A percentile compares a stretch with the other conserved stretches of the same genome.
Evolutionary conservation across 2,888 invertebrate species (phyloP).

Genomic region (Opisthograptis luteolata): DNA sequence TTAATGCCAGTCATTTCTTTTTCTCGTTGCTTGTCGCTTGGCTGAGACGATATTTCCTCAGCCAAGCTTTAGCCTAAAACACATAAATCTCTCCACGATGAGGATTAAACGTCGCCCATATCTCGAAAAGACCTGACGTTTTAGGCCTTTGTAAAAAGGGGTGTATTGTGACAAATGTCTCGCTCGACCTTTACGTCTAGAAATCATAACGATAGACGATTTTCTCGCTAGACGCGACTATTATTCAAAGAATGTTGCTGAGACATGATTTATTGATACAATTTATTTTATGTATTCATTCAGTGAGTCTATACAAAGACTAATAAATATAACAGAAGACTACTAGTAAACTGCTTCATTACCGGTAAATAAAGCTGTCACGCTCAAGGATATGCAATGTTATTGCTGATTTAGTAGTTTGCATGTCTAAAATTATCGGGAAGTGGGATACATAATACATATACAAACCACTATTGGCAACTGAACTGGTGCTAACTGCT

Average conservation of each 20-base stretch:
- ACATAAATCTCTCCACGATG: slow-evolving; percentile 36
- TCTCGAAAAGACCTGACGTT: slow-evolving; percentile 29
- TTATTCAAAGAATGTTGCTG: neutral
- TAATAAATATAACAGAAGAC: neutral
- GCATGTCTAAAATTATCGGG: no score
- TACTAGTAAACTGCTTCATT: neutral
- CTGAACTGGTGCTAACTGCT: no score
- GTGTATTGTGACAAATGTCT: slow-evolving; percentile 26
- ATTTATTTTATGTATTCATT: neutral
- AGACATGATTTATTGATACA: neutral
- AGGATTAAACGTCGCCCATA: slow-evolving; percentile 41
- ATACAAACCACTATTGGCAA: no score
- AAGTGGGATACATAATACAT: neutral
- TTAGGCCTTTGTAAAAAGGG: slow-evolving; percentile 21
- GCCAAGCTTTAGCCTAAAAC: slow-evolving; percentile 36
- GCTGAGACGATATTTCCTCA: slow-evolving; percentile 38
- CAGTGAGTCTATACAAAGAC: neutral
- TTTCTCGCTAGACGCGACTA: slow-evolving; percentile 6
- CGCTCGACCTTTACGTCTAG: slow-evolving; percentile 22
- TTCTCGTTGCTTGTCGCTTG: slow-evolving; percentile 37
- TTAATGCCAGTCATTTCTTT: slow-evolving; percentile 39
- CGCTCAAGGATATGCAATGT: no score
- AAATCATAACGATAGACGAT: slow-evolving; percentile 21
- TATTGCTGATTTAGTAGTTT: no score
- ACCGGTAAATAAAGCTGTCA: neutral